A percentile compares a stretch with the other conserved stretches of the same genome.
phyloP scores from a whole-genome alignment of 2,888 invertebrate genomes.

The Micoletzkya japonica region DNA sequence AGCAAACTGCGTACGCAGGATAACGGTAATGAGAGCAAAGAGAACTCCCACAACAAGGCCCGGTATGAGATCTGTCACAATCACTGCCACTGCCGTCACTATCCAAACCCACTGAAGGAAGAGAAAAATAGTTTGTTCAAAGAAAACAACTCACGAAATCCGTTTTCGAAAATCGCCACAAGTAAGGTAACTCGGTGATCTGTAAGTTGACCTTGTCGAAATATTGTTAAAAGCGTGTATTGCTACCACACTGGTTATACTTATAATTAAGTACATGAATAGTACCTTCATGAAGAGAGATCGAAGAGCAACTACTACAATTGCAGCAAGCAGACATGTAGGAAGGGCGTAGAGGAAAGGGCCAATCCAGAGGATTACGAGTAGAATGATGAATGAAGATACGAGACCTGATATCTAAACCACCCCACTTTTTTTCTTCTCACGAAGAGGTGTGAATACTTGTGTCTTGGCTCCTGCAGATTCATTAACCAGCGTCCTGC shows the following conservation, averaged over 20 bases:
- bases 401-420: neutral
- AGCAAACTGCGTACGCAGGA: constrained; percentile 9
- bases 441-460: constrained; percentile 5
- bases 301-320: constrained; percentile 3
- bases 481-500: constrained; percentile 44
- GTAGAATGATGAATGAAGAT: neutral
- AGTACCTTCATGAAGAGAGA: constrained; percentile 5
- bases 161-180: constrained; percentile 78
- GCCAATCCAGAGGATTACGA: constrained; percentile 1
- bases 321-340: neutral
- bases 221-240: too few relatives aligned
- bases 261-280: neutral
- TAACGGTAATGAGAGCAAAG: neutral
- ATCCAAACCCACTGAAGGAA: constrained; percentile 74
- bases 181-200: constrained; percentile 71
- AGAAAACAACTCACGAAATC: constrained; percentile 71
- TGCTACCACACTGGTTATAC: neutral
- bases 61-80: constrained; percentile 75
- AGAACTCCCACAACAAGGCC: constrained; percentile 62
- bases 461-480: constrained; percentile 40
- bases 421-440: neutral
- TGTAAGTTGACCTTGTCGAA: too few relatives aligned
- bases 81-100: constrained; percentile 76
- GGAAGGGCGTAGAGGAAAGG: neutral
- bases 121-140: neutral